Conservation (phyloP, 2,113 vertebrate species). For the Coryphaenoides rupestris region DNA sequence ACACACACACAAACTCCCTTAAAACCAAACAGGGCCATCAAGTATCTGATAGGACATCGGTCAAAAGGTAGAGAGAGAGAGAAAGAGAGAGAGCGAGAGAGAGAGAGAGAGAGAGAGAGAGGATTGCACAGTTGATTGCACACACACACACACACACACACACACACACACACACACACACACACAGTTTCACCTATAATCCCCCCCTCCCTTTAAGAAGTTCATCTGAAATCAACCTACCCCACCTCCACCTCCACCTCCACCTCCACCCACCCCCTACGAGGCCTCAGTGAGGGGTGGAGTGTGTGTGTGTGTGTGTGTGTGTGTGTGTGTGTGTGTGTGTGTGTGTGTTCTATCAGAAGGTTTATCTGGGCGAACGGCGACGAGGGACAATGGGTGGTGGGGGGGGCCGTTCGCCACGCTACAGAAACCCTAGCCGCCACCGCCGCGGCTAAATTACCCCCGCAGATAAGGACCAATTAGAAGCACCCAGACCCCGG, state of each 20-base stretch:
- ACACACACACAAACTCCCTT: slow-evolving; percentile 45
- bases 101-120: slow-evolving; percentile 20
- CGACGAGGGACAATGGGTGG: slow-evolving; percentile 90
- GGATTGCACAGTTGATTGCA: too few species aligned
- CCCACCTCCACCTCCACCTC: slow-evolving; percentile 60
- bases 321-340: slow-evolving; percentile 96
- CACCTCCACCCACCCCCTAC: slow-evolving; percentile 82
- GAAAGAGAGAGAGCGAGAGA: too few species aligned
- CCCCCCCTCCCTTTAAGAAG: slow-evolving; percentile 71
- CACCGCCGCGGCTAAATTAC: slow-evolving; percentile 86
- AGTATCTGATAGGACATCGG: too few species aligned
- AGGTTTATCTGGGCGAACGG: slow-evolving; percentile 96
- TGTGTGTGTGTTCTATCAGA: slow-evolving; percentile 94
- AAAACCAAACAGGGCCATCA: too few species aligned
- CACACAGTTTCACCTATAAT: slow-evolving; percentile 69
- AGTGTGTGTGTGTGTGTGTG: slow-evolving; percentile 89
- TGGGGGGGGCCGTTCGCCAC: slow-evolving; percentile 73
- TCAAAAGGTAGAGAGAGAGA: too few species aligned
- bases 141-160: slow-evolving; percentile 54
- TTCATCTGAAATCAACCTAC: too few species aligned
- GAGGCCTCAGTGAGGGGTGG: slow-evolving; percentile 71
- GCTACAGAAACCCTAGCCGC: slow-evolving; percentile 93
- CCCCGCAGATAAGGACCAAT: slow-evolving; percentile 87
- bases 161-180: slow-evolving; percentile 46
- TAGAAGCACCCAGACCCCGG: slow-evolving; percentile 82